Evolutionary conservation across 30 jellyfish, hydroid and myxozoan genomes (phyloP), one percentile per base, ranked within the genome.

Genomic region (Aurelia sp.): DNA sequence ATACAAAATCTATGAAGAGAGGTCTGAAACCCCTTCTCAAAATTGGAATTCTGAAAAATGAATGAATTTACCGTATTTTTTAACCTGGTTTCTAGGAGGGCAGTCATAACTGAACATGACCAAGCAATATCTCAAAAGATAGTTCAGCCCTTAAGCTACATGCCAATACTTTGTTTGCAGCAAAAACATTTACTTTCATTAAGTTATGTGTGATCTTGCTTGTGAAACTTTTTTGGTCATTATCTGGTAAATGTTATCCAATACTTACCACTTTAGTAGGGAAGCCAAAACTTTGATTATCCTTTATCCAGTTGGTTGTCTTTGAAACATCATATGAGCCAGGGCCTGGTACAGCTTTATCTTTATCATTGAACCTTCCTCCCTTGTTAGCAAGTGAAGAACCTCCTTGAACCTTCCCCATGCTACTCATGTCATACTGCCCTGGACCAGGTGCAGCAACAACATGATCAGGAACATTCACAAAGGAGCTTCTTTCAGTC

Each of bases 401-500:
- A 17, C 96, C 98, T 2, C 98, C 98, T 58, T 62, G 79, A 15
- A 86, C 87, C 51, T 74, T 79, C 31, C 65, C 90, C 6, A 22
- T 48, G 4, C 40, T 16, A 6, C 44, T 33, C n/a, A 92, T 68
- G 62, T 92, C 91, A 86, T 92, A 92, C 30, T 74, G 93, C 4
- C 98, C 98, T 16, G 98, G 98, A 7, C 98, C 98, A 41, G 98
- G 98, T 6, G 91, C 94, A 58, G 80, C 76, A n/a, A 86, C 71
- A 17, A 80, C 95, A 37, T 83, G 68, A 48, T 80, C 94, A 13
- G 91, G 88, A 22, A 92, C 94, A 17, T 84, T 81, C 20, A 92
- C 79, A 74, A 92, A 92, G 31, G 98, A 86, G 12, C 86, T 88
- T 21, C 98, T 88, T 40, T 72, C 73, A 18, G 98, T 67, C 96